Conservation (phyloP, 1,140 invertebrate genomes). For the Drosophila prosaltans region DNA sequence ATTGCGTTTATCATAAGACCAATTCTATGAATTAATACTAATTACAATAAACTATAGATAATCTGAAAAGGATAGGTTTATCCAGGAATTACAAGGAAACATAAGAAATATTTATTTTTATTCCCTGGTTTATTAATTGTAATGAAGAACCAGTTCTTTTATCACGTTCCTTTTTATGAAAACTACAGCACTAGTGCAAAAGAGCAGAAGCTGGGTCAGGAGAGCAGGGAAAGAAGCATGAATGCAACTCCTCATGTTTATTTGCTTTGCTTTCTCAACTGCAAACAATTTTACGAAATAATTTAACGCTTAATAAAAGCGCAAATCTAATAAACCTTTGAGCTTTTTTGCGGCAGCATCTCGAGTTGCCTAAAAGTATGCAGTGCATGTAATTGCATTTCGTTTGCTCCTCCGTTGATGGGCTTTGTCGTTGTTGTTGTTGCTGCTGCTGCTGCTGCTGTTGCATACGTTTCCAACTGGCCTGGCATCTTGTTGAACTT, state of each 20-base stretch:
- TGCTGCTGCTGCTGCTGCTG: conserved; percentile 7
- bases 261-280: conserved; percentile 66
- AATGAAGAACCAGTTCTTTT: background rate
- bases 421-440: conserved; percentile 24
- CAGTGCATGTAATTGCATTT: conserved; percentile 77
- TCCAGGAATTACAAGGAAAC: too few species aligned
- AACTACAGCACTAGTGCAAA: background rate
- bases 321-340: conserved; percentile 81
- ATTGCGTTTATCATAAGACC: too few species aligned
- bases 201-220: conserved; percentile 4
- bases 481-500: conserved; percentile 54
- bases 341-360: conserved; percentile 63
- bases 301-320: conserved; percentile 81
- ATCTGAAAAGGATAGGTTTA: too few species aligned
- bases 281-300: conserved; percentile 77
- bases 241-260: conserved; percentile 50
- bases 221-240: background rate
- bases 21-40: too few species aligned
- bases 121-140: too few species aligned
- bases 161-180: too few species aligned
- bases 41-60: too few species aligned
- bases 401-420: conserved; percentile 26
- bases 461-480: conserved; percentile 46
- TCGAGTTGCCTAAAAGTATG: conserved; percentile 64
- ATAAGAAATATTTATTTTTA: too few species aligned